Evolutionary conservation across 2,113 vertebrate species (phyloP).

Genomic region (Synodontis membranacea): DNA sequence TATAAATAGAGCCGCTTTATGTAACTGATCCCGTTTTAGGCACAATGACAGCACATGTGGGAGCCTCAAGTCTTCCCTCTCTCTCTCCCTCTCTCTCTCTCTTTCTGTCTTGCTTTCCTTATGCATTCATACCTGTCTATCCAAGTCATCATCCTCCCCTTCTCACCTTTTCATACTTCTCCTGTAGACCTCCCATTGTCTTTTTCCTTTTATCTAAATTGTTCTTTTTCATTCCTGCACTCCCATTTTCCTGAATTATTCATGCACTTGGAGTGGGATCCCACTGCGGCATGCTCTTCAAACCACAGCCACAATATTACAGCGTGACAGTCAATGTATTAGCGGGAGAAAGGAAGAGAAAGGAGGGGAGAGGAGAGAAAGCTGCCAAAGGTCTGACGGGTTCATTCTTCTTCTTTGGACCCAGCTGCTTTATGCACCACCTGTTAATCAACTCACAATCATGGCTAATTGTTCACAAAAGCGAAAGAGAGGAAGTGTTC

Average conservation of each 20-base stretch:
- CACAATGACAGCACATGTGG: constrained; percentile 62
- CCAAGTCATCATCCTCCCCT: constrained; percentile 18
- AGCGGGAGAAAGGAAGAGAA: constrained; percentile 28
- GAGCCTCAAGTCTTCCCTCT: constrained; percentile 60
- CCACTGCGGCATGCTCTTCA: constrained; percentile 62
- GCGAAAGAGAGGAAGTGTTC: neutral
- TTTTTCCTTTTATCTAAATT: neutral
- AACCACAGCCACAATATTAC: constrained; percentile 62
- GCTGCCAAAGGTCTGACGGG: neutral
- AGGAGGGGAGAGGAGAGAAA: constrained; percentile 24
- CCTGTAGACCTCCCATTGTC: neutral
- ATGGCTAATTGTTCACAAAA: constrained; percentile 35
- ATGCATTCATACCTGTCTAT: neutral
- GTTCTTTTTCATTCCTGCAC: neutral
- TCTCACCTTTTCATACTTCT: constrained; percentile 52
- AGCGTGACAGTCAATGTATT: constrained; percentile 37
- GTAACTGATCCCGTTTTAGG: constrained; percentile 48
- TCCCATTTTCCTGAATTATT: constrained; percentile 66
- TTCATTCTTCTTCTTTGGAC: constrained; percentile 37
- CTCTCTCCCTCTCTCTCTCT: neutral
- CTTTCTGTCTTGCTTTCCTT: constrained; percentile 37
- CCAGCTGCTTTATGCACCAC: constrained; percentile 17
- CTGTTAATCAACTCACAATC: constrained; percentile 44
- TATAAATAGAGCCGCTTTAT: constrained; percentile 56
- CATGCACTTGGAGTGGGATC: constrained; percentile 58